Conservation (phyloP, 2,888 invertebrate genomes). For the Blastobasis lacticolella region DNA sequence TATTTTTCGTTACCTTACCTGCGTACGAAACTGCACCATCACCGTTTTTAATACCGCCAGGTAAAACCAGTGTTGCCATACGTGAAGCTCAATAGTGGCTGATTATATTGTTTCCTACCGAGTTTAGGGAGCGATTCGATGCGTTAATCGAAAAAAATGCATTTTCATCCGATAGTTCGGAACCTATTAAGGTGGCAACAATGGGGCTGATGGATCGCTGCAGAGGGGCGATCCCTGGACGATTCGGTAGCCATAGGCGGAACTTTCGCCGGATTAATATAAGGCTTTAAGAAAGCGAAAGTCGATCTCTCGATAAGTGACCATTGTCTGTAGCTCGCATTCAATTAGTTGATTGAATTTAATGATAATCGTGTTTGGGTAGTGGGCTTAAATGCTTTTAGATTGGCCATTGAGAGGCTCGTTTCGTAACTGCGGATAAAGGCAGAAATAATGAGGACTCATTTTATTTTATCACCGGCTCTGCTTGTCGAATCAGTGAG, state of each 20-base stretch:
- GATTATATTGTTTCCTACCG: conserved; percentile 69
- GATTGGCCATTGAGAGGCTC: conserved; percentile 14
- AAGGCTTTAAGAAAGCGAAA: conserved; percentile 14
- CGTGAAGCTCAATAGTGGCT: conserved; percentile 55
- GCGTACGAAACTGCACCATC: conserved; percentile 52
- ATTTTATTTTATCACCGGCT: conserved; percentile 8
- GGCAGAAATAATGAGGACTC: conserved; percentile 8
- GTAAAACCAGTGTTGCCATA: conserved; percentile 25
- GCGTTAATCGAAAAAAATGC: conserved; percentile 67
- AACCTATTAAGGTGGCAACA: conserved; percentile 49
- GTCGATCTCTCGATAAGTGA: conserved; percentile 14
- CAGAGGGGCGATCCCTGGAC: conserved; percentile 18
- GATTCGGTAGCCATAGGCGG: conserved; percentile 7
- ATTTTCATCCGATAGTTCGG: conserved; percentile 54
- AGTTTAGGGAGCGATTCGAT: conserved; percentile 56
- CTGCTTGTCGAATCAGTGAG: background rate
- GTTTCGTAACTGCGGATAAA: conserved; percentile 10
- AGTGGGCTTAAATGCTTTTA: conserved; percentile 11
- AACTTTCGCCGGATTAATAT: conserved; percentile 46
- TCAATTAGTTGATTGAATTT: conserved; percentile 23
- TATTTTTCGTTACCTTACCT: conserved; percentile 32
- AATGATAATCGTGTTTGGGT: conserved; percentile 14
- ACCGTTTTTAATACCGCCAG: conserved; percentile 63
- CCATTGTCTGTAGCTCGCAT: conserved; percentile 21
- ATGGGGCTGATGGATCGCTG: conserved; percentile 47